Evolutionary conservation across 2,797 vertebrate species (phyloP).

Genomic region (Myotis daubentonii): DNA sequence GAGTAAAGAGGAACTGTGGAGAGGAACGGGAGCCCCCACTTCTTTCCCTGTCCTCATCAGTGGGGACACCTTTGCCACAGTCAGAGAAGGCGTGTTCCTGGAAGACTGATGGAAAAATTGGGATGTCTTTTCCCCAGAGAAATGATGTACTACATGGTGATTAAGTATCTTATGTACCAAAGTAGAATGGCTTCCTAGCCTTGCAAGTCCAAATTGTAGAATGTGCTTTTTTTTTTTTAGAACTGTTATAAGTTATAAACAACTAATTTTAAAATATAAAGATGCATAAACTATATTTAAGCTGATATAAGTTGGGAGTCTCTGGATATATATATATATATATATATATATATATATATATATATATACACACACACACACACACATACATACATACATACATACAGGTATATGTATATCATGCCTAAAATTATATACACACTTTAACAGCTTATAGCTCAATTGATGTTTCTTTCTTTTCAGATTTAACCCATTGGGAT

Average conservation of each 20-base stretch:
- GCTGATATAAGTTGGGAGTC: background rate
- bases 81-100: background rate
- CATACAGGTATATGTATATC: background rate
- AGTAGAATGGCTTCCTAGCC: background rate
- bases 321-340: background rate
- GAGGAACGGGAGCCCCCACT: background rate
- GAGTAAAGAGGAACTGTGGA: background rate
- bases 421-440: too few species aligned
- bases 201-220: slow-evolving; percentile 10
- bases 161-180: background rate
- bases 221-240: background rate
- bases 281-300: background rate
- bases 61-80: background rate
- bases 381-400: too few species aligned
- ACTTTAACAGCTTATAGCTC: background rate
- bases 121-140: background rate
- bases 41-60: background rate
- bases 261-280: background rate
- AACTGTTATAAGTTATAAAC: background rate
- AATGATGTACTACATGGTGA: background rate
- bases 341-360: background rate
- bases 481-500: too few species aligned
- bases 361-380: too few species aligned
- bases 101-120: background rate
- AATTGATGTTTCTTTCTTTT: too few species aligned